Percentiles rank a stretch among this genome's conserved stretches.
phyloP scores from a whole-genome alignment of 35 echinoderm and acorn worm genomes.

The Ophiothrix spiculata region DNA sequence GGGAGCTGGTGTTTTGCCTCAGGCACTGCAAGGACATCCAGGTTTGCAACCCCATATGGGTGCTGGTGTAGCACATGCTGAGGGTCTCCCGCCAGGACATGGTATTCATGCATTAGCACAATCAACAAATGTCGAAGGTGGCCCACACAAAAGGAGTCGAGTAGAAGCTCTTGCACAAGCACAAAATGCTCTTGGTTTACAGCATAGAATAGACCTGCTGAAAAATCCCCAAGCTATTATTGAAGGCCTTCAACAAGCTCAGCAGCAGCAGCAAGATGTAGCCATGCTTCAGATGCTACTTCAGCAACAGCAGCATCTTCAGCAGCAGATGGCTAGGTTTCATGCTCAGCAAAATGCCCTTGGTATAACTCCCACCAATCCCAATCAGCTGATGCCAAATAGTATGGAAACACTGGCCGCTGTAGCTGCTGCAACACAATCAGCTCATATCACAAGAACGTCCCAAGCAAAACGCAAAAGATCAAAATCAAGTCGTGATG shows the following conservation, averaged over 20 bases:
- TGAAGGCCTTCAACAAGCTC: neutral
- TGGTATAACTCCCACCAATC: neutral
- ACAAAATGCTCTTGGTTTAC: neutral
- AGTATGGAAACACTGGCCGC: neutral
- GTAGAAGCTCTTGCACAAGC: neutral
- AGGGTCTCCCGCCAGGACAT: neutral
- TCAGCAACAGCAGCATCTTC: conserved; percentile 50
- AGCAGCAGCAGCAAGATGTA: conserved; percentile 15
- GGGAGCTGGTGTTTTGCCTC: neutral
- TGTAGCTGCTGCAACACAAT: neutral
- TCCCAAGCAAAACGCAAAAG: neutral
- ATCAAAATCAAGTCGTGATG: neutral
- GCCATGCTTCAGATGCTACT: conserved; percentile 36
- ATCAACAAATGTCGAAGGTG: neutral
- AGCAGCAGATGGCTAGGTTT: conserved; percentile 30
- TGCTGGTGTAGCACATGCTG: neutral
- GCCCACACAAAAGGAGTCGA: neutral
- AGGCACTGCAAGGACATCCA: neutral
- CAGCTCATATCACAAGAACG: neutral
- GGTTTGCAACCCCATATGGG: neutral
- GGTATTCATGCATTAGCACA: conserved; percentile 6
- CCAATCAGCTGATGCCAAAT: neutral
- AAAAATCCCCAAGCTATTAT: neutral
- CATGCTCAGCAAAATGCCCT: neutral
- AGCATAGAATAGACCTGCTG: conserved; percentile 4